phyloP scores from a whole-genome alignment of 2,888 invertebrate genomes.

The Erebia ligea region DNA sequence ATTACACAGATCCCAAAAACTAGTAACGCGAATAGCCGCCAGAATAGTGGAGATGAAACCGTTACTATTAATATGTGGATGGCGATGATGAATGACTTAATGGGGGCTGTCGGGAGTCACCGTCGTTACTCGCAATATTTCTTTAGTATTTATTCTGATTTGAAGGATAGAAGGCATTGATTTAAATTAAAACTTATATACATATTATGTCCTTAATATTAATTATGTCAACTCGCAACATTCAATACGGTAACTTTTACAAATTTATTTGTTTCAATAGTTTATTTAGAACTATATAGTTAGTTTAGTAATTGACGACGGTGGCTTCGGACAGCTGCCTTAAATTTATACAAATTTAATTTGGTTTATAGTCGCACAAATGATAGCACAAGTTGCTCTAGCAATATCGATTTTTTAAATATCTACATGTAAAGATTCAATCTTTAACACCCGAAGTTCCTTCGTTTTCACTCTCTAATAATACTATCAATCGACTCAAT shows the following conservation, averaged over 20 bases:
- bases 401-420: conserved; percentile 28
- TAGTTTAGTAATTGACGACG: not conserved
- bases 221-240: not conserved
- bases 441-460: conserved; percentile 50
- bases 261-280: not conserved
- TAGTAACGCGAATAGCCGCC: conserved; percentile 45
- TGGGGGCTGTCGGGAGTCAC: not conserved
- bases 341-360: conserved; percentile 34
- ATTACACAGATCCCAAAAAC: conserved; percentile 53
- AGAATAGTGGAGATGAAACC: conserved; percentile 43
- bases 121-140: conserved; percentile 3
- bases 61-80: conserved; percentile 21
- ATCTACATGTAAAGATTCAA: conserved; percentile 42
- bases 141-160: conserved; percentile 2
- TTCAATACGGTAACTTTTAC: not conserved
- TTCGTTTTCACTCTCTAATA: conserved; percentile 50
- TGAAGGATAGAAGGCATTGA: not conserved
- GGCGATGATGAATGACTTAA: conserved; percentile 7
- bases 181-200: not conserved
- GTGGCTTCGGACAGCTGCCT: conserved; percentile 1
- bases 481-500: conserved; percentile 62
- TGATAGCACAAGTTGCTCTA: conserved; percentile 22
- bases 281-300: not conserved
- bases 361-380: conserved; percentile 34
- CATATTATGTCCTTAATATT: not conserved